Conservation (phyloP, 2,888 invertebrate genomes). For the Papilio demoleus region DNA sequence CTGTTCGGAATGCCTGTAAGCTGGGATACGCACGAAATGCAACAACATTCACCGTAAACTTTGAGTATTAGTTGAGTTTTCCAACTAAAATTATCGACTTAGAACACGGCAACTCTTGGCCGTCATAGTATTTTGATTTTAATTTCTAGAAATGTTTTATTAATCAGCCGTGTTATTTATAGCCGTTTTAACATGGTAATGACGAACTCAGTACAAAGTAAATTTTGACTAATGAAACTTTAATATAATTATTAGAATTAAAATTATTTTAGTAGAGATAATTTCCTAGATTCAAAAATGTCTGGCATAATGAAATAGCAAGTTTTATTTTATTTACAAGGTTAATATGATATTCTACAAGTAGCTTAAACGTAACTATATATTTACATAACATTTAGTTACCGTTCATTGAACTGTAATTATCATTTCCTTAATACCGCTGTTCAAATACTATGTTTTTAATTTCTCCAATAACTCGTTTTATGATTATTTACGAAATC, state of each 20-base stretch:
- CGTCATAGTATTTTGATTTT: no score
- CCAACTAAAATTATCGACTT: not conserved
- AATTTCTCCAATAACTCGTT: conserved; percentile 28
- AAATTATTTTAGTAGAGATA: no score
- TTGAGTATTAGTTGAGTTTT: not conserved
- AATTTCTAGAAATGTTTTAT: no score
- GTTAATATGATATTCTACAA: not conserved
- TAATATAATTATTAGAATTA: no score
- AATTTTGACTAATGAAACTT: no score
- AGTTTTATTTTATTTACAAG: no score
- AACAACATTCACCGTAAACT: conserved; percentile 40
- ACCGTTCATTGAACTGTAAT: conserved; percentile 14
- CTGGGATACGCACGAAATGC: conserved; percentile 20
- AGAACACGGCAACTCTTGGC: not conserved
- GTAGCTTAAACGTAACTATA: not conserved
- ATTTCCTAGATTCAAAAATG: no score
- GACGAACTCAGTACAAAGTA: no score
- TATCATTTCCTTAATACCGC: conserved; percentile 23
- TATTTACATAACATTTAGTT: conserved; percentile 8
- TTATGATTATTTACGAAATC: conserved; percentile 37
- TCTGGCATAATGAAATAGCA: no score
- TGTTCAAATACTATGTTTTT: conserved; percentile 15
- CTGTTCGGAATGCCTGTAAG: conserved; percentile 45
- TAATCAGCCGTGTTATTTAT: no score
- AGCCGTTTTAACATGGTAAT: no score